Evolutionary conservation across 1,140 invertebrate species (phyloP), one percentile per base, ranked within the genome.

Genomic region (Eupristina koningsbergeri): DNA sequence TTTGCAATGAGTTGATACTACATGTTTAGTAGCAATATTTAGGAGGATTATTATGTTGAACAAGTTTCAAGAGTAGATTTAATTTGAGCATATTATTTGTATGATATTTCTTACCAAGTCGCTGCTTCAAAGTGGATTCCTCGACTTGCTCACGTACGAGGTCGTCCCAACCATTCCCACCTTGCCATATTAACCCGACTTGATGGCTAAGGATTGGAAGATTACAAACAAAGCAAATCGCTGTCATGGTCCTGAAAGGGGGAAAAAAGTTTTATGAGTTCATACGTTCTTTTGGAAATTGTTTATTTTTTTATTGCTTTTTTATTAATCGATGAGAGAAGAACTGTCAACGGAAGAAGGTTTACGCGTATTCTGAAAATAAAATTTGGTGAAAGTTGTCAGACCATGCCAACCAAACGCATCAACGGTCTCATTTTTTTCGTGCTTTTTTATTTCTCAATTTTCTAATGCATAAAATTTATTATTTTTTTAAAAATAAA

Each of bases 191-290:
- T 90, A 98, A 91, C 17, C 97, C 97, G 89, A 98, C 97, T 94
- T 98, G 97, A 31, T 98, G 97, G 84, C 96, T 97, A 88, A 98
- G 94, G 90, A 98, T 98, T 85, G 97, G 97, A 88, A 98, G 94
- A 93, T 98, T 98, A 95, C 97, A 98, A 86, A 98, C 97, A 93
- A 98, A 98, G 93, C 97, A 98, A 92, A 98, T 96, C 89, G 97
- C 95, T 88, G 97, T 97, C 96, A 97, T 97, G 88, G 96, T 97
- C 94, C 97, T 97, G 94, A 93, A 93, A 22, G n/a, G 36, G 15
- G 61, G 85, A 85, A 88, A 87, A 41, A 31, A 7, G 31, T 19
- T 0, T 1, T 31, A 39, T 34, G 17, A 34, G 31, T 6, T 36
- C 0, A 31, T n/a, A 22, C 0, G 31, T 22, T 22, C 31, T 9